These are phyloP conservation scores for Natrix natrix DNA, from an alignment of 2,797 vertebrate genomes.

Conservation along the genomic window DNA sequence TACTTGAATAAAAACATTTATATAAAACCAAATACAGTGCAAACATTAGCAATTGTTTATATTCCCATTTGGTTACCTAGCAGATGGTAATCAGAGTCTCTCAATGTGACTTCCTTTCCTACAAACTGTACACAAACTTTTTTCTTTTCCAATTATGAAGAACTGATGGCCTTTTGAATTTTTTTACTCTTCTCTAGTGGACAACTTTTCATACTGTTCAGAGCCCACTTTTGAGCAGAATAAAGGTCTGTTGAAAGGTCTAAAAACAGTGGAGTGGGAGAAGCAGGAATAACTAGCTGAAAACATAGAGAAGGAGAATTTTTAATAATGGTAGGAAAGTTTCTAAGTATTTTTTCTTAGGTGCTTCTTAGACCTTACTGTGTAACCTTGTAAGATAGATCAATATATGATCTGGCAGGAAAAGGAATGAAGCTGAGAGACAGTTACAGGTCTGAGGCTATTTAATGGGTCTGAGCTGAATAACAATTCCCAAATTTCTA, in stretches of 20 bases:
- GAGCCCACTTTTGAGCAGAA: background rate
- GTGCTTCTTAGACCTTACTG: background rate
- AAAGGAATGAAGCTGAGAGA: background rate
- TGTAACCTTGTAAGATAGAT: background rate
- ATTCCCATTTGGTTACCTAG: background rate
- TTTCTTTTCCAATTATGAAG: slow-evolving; percentile 6
- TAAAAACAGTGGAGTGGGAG: background rate
- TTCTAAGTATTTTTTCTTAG: background rate
- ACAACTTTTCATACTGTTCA: background rate
- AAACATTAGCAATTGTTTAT: background rate
- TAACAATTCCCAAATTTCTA: background rate
- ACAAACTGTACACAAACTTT: background rate
- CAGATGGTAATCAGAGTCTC: background rate
- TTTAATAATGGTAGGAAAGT: background rate
- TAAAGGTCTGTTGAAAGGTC: background rate
- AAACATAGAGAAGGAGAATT: background rate
- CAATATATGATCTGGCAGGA: background rate
- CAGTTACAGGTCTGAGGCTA: background rate
- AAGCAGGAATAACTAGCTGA: background rate
- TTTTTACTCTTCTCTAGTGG: background rate
- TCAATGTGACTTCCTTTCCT: background rate
- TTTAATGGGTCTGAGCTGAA: background rate
- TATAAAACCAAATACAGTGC: background rate
- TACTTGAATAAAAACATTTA: background rate
- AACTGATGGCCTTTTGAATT: background rate